Evolutionary conservation across 2,797 vertebrate genomes (phyloP).

Genomic region (Amniataba percoides): DNA sequence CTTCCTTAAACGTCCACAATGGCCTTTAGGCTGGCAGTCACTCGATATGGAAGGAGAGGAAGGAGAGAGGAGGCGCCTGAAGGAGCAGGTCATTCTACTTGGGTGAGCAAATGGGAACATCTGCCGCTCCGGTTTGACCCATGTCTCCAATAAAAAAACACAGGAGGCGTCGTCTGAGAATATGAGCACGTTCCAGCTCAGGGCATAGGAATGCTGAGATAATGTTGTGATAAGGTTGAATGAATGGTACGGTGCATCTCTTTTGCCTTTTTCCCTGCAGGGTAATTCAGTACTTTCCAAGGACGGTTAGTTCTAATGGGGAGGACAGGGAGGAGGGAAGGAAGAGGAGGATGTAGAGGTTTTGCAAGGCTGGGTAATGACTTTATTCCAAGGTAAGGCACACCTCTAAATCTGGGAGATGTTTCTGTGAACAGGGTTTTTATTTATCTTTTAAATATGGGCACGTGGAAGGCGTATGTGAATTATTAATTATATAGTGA

Average conservation of each 20-base stretch:
- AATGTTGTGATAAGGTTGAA: slow-evolving; percentile 81
- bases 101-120: slow-evolving; percentile 82
- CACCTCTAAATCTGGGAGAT: slow-evolving; percentile 26
- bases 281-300: slow-evolving; percentile 62
- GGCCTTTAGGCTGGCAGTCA: slow-evolving; percentile 67
- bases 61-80: slow-evolving; percentile 65
- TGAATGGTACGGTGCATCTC: slow-evolving; percentile 66
- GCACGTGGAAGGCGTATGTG: not conserved
- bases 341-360: slow-evolving; percentile 14
- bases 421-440: slow-evolving; percentile 9
- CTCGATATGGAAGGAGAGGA: slow-evolving; percentile 73
- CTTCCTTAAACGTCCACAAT: slow-evolving; percentile 71
- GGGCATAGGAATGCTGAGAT: slow-evolving; percentile 84
- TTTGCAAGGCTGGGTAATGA: slow-evolving; percentile 31
- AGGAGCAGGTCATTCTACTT: slow-evolving; percentile 83
- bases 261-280: slow-evolving; percentile 47
- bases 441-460: slow-evolving; percentile 1
- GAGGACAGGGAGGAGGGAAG: slow-evolving; percentile 13
- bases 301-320: slow-evolving; percentile 40
- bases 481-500: slow-evolving; percentile 15
- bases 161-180: slow-evolving; percentile 73
- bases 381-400: slow-evolving; percentile 26
- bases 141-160: slow-evolving; percentile 71
- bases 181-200: slow-evolving; percentile 83
- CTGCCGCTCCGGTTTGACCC: slow-evolving; percentile 74